These are phyloP conservation scores for Lydus trimaculatus DNA, from an alignment of 2,888 invertebrate species.

Conservation along the genomic window DNA sequence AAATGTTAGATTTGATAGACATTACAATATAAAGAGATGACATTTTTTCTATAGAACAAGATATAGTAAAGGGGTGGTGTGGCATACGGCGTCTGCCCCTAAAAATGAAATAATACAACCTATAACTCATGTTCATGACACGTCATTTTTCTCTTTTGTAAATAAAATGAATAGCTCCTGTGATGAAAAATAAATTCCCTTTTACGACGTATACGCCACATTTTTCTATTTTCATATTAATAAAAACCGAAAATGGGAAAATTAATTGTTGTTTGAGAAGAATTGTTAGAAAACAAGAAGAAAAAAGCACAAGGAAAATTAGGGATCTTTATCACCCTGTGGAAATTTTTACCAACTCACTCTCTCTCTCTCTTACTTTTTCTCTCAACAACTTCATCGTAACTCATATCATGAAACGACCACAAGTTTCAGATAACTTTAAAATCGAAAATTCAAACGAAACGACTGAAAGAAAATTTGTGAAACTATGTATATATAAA, in stretches of 20 bases:
- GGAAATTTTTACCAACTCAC: neutral
- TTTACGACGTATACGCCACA: conserved; percentile 30
- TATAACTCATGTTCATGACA: conserved; percentile 42
- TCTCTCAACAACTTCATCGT: neutral
- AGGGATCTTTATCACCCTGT: neutral
- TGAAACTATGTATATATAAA: neutral
- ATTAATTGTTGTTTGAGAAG: conserved; percentile 24
- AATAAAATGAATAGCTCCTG: conserved; percentile 41
- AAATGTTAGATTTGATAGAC: conserved; percentile 1
- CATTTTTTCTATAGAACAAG: neutral
- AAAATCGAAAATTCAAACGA: conserved; percentile 3
- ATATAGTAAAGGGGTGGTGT: conserved; percentile 1
- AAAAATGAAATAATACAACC: conserved; percentile 43
- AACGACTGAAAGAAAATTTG: conserved; percentile 9
- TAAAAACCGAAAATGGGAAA: conserved; percentile 25
- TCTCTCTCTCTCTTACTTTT: too few species aligned
- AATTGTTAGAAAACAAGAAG: neutral
- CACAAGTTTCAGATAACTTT: neutral
- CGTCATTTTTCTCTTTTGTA: conserved; percentile 43
- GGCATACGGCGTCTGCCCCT: conserved; percentile 29
- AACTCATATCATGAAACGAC: neutral
- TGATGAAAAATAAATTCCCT: conserved; percentile 42
- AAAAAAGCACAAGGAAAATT: neutral
- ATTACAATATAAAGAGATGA: conserved; percentile 2
- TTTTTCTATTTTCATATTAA: conserved; percentile 26